These are phyloP conservation scores for Gouania willdenowi DNA, from an alignment of 2,797 vertebrate genomes.

Conservation along the genomic window DNA sequence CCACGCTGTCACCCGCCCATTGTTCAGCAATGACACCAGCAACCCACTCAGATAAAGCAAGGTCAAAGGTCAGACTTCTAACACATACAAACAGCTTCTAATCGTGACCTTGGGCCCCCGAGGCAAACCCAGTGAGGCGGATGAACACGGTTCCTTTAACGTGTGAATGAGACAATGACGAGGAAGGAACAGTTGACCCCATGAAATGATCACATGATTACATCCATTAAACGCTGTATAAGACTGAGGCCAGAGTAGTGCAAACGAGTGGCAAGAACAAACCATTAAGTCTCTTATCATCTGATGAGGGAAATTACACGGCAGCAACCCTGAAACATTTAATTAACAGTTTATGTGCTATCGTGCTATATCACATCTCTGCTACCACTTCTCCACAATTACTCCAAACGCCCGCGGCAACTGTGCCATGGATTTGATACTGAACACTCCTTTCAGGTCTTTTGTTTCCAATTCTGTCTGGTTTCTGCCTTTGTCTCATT, in stretches of 20 bases:
- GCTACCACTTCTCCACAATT: constrained; percentile 33
- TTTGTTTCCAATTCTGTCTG: constrained; percentile 30
- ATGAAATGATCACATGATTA: constrained; percentile 36
- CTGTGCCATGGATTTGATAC: constrained; percentile 35
- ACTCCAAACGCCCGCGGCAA: constrained; percentile 28
- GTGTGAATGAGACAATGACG: constrained; percentile 27
- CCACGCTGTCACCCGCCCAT: constrained; percentile 34
- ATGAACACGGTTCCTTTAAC: constrained; percentile 2
- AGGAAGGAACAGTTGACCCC: constrained; percentile 47
- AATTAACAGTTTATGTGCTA: constrained; percentile 62
- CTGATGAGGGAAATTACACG: constrained; percentile 61
- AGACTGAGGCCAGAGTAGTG: constrained; percentile 46
- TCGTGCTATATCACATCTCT: constrained; percentile 47
- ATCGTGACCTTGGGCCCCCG: constrained; percentile 37
- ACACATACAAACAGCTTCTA: constrained; percentile 45
- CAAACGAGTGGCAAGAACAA: constrained; percentile 38
- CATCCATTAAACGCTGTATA: constrained; percentile 58
- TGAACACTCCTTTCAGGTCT: constrained; percentile 19
- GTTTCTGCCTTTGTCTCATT: constrained; percentile 20
- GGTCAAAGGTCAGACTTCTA: constrained; percentile 55
- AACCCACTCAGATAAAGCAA: constrained; percentile 45
- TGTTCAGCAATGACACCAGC: constrained; percentile 55
- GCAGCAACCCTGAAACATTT: constrained; percentile 64
- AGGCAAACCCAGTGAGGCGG: constrained; percentile 43
- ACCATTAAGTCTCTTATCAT: constrained; percentile 61